phyloP scores from a whole-genome alignment of 2,797 vertebrate genomes.

The Catharus ustulatus region DNA sequence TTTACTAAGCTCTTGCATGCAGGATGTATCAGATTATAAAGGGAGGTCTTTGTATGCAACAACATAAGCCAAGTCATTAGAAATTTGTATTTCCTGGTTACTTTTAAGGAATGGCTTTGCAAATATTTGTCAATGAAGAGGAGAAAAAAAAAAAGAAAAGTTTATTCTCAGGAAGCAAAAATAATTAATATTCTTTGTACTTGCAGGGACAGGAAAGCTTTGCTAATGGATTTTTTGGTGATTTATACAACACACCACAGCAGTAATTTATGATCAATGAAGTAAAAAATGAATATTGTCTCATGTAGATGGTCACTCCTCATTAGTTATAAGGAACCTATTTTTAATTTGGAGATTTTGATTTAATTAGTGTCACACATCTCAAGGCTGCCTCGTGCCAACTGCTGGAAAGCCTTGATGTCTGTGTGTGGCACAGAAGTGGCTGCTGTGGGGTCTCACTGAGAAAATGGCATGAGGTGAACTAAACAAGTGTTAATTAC shows the following conservation, averaged over 20 bases:
- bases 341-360: slow-evolving; percentile 68
- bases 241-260: slow-evolving; percentile 64
- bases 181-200: slow-evolving; percentile 54
- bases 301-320: slow-evolving; percentile 67
- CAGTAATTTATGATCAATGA: slow-evolving; percentile 58
- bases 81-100: neutral
- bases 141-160: neutral
- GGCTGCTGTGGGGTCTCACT: slow-evolving; percentile 53
- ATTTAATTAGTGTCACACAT: slow-evolving; percentile 75
- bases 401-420: slow-evolving; percentile 36
- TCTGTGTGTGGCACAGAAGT: neutral
- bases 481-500: slow-evolving; percentile 72
- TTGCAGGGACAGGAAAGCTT: slow-evolving; percentile 40
- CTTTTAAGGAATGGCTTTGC: neutral
- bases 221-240: slow-evolving; percentile 64
- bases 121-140: neutral
- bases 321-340: slow-evolving; percentile 66
- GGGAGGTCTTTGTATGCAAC: neutral
- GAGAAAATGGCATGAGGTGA: slow-evolving; percentile 65
- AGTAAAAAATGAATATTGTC: slow-evolving; percentile 67
- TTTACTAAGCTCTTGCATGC: neutral
- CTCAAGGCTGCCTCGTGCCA: slow-evolving; percentile 66
- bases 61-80: neutral
- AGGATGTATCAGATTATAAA: neutral
- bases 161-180: slow-evolving; percentile 9